Percentiles rank a stretch among this genome's conserved stretches.
These are phyloP conservation scores for Dicyrtoma fusca DNA, from an alignment of 2,888 invertebrate species.

Conservation along the genomic window DNA sequence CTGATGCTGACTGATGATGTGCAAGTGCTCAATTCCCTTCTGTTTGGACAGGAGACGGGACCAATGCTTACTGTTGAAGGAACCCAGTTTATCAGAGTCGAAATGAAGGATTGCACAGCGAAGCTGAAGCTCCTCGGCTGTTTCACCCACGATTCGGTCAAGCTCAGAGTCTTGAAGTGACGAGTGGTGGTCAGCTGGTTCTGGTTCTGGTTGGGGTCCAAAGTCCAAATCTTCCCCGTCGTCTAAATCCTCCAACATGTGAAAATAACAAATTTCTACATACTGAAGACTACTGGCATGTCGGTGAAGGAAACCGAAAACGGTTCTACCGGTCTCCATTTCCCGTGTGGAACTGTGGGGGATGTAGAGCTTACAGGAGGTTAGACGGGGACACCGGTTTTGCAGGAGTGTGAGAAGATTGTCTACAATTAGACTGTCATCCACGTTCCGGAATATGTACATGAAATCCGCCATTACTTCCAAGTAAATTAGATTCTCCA, in stretches of 20 bases:
- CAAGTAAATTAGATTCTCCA: slow-evolving; percentile 8
- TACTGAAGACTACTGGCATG: neutral
- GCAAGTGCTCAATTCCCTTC: neutral
- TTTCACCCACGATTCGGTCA: neutral
- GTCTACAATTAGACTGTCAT: slow-evolving; percentile 16
- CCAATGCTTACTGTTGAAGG: slow-evolving; percentile 12
- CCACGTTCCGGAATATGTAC: slow-evolving; percentile 31
- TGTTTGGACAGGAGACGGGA: neutral
- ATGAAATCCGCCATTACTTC: slow-evolving; percentile 31
- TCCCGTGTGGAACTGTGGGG: slow-evolving; percentile 3
- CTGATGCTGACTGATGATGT: slow-evolving; percentile 26
- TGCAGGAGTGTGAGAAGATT: slow-evolving; percentile 14
- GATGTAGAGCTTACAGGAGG: slow-evolving; percentile 17
- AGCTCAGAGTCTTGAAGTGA: slow-evolving; percentile 5
- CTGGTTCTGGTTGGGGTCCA: too few species aligned
- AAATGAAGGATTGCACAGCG: slow-evolving; percentile 14
- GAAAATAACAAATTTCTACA: slow-evolving; percentile 22
- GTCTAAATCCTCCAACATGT: slow-evolving; percentile 18
- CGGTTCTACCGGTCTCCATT: slow-evolving; percentile 7
- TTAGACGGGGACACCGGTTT: slow-evolving; percentile 16
- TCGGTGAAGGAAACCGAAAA: slow-evolving; percentile 10
- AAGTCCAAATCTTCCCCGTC: slow-evolving; percentile 21
- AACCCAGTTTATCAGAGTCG: slow-evolving; percentile 1
- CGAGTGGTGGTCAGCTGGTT: too few species aligned
- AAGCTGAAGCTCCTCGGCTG: neutral